Evolutionary conservation across 2,888 invertebrate species (phyloP).

Genomic region (Drosophila buzzatii): DNA sequence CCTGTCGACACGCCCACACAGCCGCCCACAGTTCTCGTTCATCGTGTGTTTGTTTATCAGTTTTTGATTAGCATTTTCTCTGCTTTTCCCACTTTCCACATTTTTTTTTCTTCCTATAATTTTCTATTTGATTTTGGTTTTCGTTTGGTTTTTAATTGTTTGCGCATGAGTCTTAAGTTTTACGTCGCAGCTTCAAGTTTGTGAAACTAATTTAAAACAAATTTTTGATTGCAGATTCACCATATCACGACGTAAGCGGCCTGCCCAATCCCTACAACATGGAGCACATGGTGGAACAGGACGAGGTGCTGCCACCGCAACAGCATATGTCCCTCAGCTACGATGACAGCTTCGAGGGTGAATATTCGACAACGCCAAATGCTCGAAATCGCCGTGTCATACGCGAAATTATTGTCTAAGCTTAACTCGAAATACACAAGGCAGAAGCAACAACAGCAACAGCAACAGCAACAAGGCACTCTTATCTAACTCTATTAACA

Average conservation of each 20-base stretch:
- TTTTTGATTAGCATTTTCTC: constrained; percentile 5
- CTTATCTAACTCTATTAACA: constrained; percentile 23
- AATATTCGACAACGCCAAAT: constrained; percentile 97
- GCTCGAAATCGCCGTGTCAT: constrained; percentile 96
- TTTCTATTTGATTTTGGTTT: constrained; percentile 28
- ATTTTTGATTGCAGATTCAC: constrained; percentile 88
- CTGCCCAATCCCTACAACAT: constrained; percentile 94
- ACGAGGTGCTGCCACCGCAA: constrained; percentile 88
- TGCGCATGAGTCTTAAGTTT: constrained; percentile 68
- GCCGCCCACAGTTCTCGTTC: constrained; percentile 29
- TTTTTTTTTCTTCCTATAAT: background rate
- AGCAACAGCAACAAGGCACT: constrained; percentile 36
- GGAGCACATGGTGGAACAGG: constrained; percentile 93
- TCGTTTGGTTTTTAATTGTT: constrained; percentile 73
- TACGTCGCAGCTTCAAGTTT: constrained; percentile 3
- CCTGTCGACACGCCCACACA: constrained; percentile 23
- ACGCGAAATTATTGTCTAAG: constrained; percentile 95
- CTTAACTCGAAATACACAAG: constrained; percentile 15
- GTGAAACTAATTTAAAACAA: constrained; percentile 67
- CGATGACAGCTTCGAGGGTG: constrained; percentile 96
- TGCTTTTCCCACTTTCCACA: background rate
- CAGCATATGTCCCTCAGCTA: constrained; percentile 95
- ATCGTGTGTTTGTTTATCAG: constrained; percentile 57
- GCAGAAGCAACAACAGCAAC: constrained; percentile 24
- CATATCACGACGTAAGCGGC: constrained; percentile 97